Percentiles rank a stretch among this genome's conserved stretches.
These are phyloP conservation scores for Formica selysi DNA, from an alignment of 1,140 invertebrate genomes.

Conservation along the genomic window DNA sequence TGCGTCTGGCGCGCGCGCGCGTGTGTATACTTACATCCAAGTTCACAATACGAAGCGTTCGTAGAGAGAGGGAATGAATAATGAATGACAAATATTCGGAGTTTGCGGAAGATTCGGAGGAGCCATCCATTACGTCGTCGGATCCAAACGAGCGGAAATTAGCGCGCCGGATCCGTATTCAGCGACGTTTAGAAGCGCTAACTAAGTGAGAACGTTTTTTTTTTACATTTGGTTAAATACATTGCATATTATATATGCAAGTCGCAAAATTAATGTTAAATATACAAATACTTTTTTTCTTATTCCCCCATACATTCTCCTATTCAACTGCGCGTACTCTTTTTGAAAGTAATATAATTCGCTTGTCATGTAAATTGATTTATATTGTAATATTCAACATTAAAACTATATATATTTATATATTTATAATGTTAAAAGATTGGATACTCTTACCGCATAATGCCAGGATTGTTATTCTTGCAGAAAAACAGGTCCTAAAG, in stretches of 20 bases:
- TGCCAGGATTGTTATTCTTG: background rate
- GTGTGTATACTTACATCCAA: background rate
- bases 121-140: slow-evolving; percentile 86
- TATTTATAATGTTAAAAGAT: slow-evolving; percentile 9
- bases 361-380: background rate
- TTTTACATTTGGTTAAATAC: background rate
- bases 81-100: slow-evolving; percentile 43
- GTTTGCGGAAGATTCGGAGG: slow-evolving; percentile 67
- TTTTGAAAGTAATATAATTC: background rate
- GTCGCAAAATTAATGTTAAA: background rate
- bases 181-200: slow-evolving; percentile 87
- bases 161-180: slow-evolving; percentile 88
- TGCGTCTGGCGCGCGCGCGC: background rate
- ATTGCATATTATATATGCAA: background rate
- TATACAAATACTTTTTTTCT: background rate
- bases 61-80: background rate
- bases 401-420: background rate
- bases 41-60: background rate
- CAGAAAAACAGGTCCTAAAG: slow-evolving; percentile 60
- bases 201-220: slow-evolving; percentile 85
- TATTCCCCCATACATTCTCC: background rate
- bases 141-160: slow-evolving; percentile 89
- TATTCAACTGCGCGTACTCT: background rate
- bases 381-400: background rate
- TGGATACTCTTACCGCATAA: background rate